These are phyloP conservation scores for Agrilus planipennis DNA, from an alignment of 1,140 invertebrate species.

Conservation along the genomic window DNA sequence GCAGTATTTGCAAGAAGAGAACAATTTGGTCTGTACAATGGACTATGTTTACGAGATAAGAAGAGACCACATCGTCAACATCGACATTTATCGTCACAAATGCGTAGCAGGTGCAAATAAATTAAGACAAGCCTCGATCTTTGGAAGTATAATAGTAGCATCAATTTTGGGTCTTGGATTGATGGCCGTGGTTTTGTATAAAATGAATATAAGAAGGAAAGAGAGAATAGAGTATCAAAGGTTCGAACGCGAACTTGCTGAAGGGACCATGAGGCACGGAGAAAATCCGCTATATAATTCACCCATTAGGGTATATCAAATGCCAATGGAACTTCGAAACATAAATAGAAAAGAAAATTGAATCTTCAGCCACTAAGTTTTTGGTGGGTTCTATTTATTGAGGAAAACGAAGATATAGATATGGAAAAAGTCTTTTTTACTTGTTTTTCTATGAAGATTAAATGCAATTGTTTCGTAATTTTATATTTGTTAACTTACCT, in stretches of 20 bases:
- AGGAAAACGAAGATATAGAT: too few relatives aligned
- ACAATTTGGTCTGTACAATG: conserved; percentile 3
- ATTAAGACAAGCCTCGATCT: not conserved
- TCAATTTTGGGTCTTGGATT: conserved; percentile 1
- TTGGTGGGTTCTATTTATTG: too few relatives aligned
- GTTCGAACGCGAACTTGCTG: not conserved
- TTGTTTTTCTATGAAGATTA: too few relatives aligned
- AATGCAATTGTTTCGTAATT: too few relatives aligned
- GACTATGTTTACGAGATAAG: conserved; percentile 1
- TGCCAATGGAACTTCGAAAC: conserved; percentile 1
- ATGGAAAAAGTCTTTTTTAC: too few relatives aligned
- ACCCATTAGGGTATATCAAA: conserved; percentile 4
- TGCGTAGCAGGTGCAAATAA: not conserved
- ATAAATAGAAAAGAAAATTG: too few relatives aligned
- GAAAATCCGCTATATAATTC: conserved; percentile 9
- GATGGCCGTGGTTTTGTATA: not conserved
- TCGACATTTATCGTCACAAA: not conserved
- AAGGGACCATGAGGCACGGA: not conserved
- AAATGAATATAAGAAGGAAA: conserved; percentile 1
- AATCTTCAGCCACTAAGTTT: too few relatives aligned
- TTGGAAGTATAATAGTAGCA: conserved; percentile 1
- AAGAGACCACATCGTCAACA: conserved; percentile 1
- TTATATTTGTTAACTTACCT: too few relatives aligned
- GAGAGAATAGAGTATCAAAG: conserved; percentile 5
- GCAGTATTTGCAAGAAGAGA: conserved; percentile 1